Percentiles rank a stretch among this genome's conserved stretches.
Conservation (phyloP, 2,797 vertebrate genomes). For the Sebastolobus alascanus region DNA sequence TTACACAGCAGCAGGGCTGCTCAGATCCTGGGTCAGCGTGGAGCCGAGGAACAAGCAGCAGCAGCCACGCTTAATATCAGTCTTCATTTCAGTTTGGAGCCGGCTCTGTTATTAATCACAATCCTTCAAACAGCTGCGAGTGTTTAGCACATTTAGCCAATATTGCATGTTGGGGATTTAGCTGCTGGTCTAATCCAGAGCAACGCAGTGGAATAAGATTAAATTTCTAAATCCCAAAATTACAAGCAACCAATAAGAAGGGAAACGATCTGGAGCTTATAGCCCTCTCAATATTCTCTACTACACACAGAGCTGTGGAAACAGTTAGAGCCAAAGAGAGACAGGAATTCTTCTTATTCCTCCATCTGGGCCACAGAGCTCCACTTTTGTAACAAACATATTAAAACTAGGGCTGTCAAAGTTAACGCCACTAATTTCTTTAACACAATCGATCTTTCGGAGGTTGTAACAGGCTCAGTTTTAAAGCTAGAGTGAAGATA, state of each 20-base stretch:
- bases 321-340: background rate
- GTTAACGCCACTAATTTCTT: too few relatives aligned
- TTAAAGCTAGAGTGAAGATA: too few relatives aligned
- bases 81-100: slow-evolving; percentile 34
- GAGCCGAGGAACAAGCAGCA: slow-evolving; percentile 34
- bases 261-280: slow-evolving; percentile 25
- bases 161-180: slow-evolving; percentile 40
- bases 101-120: slow-evolving; percentile 38
- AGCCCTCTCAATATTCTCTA: background rate
- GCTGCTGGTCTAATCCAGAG: slow-evolving; percentile 29
- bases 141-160: slow-evolving; percentile 28
- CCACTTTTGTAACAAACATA: background rate
- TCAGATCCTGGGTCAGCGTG: slow-evolving; percentile 38
- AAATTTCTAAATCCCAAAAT: slow-evolving; percentile 41
- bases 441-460: too few relatives aligned
- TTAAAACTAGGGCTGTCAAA: background rate
- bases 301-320: background rate
- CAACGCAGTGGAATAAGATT: slow-evolving; percentile 18
- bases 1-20: slow-evolving; percentile 38
- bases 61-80: slow-evolving; percentile 28
- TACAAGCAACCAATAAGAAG: slow-evolving; percentile 49
- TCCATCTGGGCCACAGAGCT: background rate
- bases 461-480: too few relatives aligned
- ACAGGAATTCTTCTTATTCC: background rate
- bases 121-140: slow-evolving; percentile 32